phyloP scores from a whole-genome alignment of 2,888 invertebrate species.

The Nasonovia ribisnigri region DNA sequence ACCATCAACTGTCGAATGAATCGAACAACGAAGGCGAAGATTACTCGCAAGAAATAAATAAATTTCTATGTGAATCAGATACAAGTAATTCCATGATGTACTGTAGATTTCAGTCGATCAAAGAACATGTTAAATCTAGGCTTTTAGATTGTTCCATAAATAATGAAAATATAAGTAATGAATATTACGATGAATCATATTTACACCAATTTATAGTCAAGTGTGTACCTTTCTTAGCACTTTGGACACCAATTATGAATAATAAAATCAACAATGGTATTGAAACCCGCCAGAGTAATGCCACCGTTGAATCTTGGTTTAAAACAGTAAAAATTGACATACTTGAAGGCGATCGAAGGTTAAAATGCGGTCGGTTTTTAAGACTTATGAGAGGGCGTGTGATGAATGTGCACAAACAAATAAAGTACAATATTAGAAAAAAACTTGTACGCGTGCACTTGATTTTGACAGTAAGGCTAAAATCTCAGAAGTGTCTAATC shows the following conservation, averaged over 20 bases:
- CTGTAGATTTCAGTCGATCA: not conserved
- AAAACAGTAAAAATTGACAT: conserved; percentile 21
- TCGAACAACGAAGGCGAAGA: not conserved
- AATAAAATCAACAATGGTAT: too few relatives aligned
- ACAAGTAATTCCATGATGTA: not conserved
- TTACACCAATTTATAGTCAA: not conserved
- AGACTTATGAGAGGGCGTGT: too few relatives aligned
- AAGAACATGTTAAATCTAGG: not conserved
- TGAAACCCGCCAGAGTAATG: not conserved
- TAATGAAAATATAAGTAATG: not conserved
- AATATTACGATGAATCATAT: not conserved
- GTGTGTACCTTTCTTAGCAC: too few relatives aligned
- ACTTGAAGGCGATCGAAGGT: not conserved
- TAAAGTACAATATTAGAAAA: too few relatives aligned
- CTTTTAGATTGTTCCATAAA: not conserved
- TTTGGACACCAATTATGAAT: too few relatives aligned
- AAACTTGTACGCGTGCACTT: too few relatives aligned
- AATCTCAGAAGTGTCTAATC: too few relatives aligned
- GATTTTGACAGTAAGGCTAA: too few relatives aligned
- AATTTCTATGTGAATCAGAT: not conserved
- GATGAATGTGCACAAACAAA: not conserved
- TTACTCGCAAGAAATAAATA: not conserved
- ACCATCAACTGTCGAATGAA: not conserved
- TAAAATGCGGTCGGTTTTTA: not conserved
- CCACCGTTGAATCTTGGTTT: not conserved